Evolutionary conservation across 1,140 invertebrate species (phyloP).

Genomic region (Polypedilum pembai): DNA sequence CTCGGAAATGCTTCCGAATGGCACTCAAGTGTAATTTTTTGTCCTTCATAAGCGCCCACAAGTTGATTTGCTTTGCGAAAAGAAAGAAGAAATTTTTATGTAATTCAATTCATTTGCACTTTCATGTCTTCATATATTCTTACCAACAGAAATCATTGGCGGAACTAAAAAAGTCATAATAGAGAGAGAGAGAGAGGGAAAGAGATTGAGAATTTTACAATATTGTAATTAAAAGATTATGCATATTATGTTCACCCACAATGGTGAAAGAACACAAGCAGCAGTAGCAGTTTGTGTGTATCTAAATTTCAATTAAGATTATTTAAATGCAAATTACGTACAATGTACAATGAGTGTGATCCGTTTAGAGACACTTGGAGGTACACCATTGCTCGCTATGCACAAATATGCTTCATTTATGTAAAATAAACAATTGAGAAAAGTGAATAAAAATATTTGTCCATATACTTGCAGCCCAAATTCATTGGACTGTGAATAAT

Average conservation of each 20-base stretch:
- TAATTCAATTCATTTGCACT: background rate
- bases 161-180: constrained; percentile 6
- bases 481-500: background rate
- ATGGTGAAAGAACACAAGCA: no score
- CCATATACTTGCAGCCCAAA: background rate
- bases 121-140: background rate
- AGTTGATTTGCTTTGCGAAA: constrained; percentile 58
- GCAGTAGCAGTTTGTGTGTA: background rate
- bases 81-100: background rate
- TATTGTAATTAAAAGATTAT: constrained; percentile 27
- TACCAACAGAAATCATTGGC: constrained; percentile 29
- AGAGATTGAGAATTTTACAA: background rate
- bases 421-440: background rate
- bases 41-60: constrained; percentile 64
- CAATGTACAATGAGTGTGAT: constrained; percentile 82
- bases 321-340: constrained; percentile 48
- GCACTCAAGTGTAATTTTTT: constrained; percentile 69
- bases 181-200: background rate
- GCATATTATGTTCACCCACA: background rate
- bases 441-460: background rate
- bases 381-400: constrained; percentile 79
- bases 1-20: constrained; percentile 79
- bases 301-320: constrained; percentile 30
- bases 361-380: constrained; percentile 79
- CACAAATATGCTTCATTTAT: constrained; percentile 61